These are phyloP conservation scores for Achroia grisella DNA, from an alignment of 1,140 invertebrate genomes.

Conservation along the genomic window DNA sequence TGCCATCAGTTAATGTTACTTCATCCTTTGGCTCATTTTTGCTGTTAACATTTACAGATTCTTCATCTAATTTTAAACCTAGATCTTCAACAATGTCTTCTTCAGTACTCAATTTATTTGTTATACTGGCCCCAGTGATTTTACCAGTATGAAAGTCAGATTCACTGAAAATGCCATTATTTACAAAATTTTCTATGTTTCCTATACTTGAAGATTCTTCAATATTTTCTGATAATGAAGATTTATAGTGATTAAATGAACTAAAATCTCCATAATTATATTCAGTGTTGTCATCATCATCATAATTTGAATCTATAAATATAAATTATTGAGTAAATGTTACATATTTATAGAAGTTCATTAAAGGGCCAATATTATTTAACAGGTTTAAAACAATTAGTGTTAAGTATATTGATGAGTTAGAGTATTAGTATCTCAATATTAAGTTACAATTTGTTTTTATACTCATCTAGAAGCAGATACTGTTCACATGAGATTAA, in stretches of 20 bases:
- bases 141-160: too few species aligned
- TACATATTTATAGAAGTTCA: too few species aligned
- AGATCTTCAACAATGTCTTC: conserved; percentile 66
- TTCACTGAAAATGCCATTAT: not conserved
- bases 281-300: conserved; percentile 42
- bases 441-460: too few species aligned
- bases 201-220: conserved; percentile 1
- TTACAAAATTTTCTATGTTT: conserved; percentile 10
- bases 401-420: too few species aligned
- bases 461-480: too few species aligned
- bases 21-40: conserved; percentile 8
- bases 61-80: conserved; percentile 53
- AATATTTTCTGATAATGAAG: not conserved
- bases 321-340: too few species aligned
- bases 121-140: not conserved
- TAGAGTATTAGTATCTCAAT: too few species aligned
- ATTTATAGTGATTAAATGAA: conserved; percentile 20
- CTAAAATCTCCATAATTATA: conserved; percentile 48
- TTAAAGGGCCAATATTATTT: too few species aligned
- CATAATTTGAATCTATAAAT: conserved; percentile 58
- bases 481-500: too few species aligned
- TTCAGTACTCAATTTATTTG: conserved; percentile 31
- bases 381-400: too few species aligned
- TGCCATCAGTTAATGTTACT: conserved; percentile 2
- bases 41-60: conserved; percentile 12